Base-by-base conservation (phyloP, 2,888 invertebrate genomes). In the Carcina quercana region DNA sequence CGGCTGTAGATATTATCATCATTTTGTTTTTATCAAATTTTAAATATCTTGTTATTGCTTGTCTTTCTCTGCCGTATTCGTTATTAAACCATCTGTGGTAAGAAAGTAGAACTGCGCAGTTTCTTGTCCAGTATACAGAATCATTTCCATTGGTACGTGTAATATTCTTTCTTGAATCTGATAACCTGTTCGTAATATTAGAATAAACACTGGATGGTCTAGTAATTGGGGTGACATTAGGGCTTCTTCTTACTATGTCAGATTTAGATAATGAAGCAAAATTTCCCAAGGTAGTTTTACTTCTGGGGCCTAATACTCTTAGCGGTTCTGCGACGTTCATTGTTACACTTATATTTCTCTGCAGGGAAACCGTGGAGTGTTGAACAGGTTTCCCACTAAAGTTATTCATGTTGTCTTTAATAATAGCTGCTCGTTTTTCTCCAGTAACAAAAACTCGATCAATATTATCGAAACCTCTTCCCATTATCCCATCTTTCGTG, bases 401-500 rank as follows among this genome's bases (percentile, higher is more conserved):
- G 53, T 88, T 88, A 35, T 87, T 86, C 74, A 87, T 87, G 26
- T 70, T 80, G 47, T 87, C 87, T 60, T 78, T 82, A 20, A 64
- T 45, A 40, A 83, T 39, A 26, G 64, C 46, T 20, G 76, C 69
- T 47, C 69, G 79, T 45, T 84, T 84, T 38, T 87, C 86, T 10
- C 86, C 86, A 3, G 87, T 85, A n/a, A 88, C 85, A 57, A 95
- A 94, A 19, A 94, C 90, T 35, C 90, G 86, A 58, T 93, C 89
- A 32, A 95, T 87, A 50, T 93, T 91, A 65, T 95, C 94, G 63
- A 95, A 95, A 24, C 94, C 95, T 61, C 92, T 87, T 24, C 94
- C 95, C 98, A 98, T 98, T 36, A 98, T 93, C 11, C 97, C 97
- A 47, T 91, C 89, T 48, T 89, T 87, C 0, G 95, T 93, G 64